A percentile compares a stretch with the other conserved stretches of the same genome.
Conservation (phyloP, 23 tunicate species). For the Halocynthia aurantium region DNA sequence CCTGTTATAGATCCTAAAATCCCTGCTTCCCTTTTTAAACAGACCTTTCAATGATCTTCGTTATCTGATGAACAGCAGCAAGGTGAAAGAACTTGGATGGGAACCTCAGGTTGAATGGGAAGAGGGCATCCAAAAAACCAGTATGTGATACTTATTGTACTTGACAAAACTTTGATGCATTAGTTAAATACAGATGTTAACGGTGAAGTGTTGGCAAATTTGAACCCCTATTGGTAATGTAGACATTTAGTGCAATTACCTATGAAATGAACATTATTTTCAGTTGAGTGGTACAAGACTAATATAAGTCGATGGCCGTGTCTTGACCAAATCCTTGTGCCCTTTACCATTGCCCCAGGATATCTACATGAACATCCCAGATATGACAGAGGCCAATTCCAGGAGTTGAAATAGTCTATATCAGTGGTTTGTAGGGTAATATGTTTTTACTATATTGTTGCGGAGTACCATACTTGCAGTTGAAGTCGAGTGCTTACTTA, state of each 20-base stretch:
- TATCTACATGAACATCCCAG: constrained; percentile 20
- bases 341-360: constrained; percentile 17
- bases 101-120: neutral
- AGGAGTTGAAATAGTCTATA: too few species aligned
- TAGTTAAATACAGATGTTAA: too few species aligned
- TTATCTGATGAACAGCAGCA: constrained; percentile 2
- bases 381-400: neutral
- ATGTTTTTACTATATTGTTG: too few species aligned
- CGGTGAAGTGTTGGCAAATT: too few species aligned
- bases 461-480: too few species aligned
- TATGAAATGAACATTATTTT: neutral
- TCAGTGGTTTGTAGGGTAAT: too few species aligned
- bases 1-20: too few species aligned
- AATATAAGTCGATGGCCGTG: neutral
- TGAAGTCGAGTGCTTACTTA: too few species aligned
- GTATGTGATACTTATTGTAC: neutral
- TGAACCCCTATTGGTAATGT: too few species aligned
- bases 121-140: neutral
- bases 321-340: neutral
- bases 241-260: too few species aligned
- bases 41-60: constrained; percentile 4
- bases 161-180: too few species aligned
- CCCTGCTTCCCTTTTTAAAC: too few species aligned
- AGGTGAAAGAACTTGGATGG: constrained; percentile 4
- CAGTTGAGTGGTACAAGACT: neutral